phyloP scores from a whole-genome alignment of 2,888 invertebrate genomes.

The Tanytarsus gracilentus region DNA sequence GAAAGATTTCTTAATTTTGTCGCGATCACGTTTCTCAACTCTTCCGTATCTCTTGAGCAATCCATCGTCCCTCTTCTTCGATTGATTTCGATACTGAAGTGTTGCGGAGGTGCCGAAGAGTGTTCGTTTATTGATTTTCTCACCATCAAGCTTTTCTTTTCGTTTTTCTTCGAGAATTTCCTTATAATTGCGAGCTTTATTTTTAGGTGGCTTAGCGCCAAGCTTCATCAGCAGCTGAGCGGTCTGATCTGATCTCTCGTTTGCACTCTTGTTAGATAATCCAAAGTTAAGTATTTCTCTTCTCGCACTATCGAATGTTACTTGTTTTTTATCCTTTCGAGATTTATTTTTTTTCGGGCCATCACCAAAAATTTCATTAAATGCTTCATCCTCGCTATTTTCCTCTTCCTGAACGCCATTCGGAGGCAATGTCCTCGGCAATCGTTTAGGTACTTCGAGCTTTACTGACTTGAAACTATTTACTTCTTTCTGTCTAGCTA shows the following conservation, averaged over 20 bases:
- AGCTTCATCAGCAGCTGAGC: conserved; percentile 67
- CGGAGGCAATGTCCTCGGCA: conserved; percentile 8
- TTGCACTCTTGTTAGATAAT: conserved; percentile 61
- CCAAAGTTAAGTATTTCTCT: conserved; percentile 80
- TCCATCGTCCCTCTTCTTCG: background rate
- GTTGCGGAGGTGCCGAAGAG: conserved; percentile 17
- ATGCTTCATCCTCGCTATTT: conserved; percentile 9
- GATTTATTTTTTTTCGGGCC: conserved; percentile 9
- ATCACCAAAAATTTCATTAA: conserved; percentile 23
- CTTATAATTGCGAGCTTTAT: conserved; percentile 63
- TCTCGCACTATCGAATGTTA: conserved; percentile 49
- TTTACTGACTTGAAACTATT: background rate
- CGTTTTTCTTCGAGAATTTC: conserved; percentile 54
- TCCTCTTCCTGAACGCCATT: background rate
- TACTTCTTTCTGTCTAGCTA: background rate
- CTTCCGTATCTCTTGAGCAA: conserved; percentile 19
- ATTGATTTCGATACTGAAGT: conserved; percentile 18
- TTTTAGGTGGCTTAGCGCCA: conserved; percentile 73
- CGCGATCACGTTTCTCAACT: background rate
- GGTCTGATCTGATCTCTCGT: conserved; percentile 68
- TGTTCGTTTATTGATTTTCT: conserved; percentile 35
- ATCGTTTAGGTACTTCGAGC: conserved; percentile 6
- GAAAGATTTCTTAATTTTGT: background rate
- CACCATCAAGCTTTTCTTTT: conserved; percentile 46
- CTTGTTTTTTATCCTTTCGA: background rate